A percentile compares a stretch with the other conserved stretches of the same genome.
phyloP scores from a whole-genome alignment of 1,140 invertebrate species.

The Heterodera schachtii region DNA sequence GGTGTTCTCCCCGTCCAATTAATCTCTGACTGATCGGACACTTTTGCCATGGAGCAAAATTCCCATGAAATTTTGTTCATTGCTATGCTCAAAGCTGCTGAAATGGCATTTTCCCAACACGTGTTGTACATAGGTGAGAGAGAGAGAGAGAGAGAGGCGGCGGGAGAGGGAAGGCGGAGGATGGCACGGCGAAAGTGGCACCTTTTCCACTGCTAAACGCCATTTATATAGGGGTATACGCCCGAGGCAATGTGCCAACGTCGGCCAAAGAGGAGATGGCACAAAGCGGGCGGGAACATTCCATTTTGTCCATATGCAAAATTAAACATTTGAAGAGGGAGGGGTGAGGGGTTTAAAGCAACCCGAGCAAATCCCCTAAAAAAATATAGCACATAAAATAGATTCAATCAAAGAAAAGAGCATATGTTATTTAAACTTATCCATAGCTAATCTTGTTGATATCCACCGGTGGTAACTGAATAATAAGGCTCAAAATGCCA shows the following conservation, averaged over 20 bases:
- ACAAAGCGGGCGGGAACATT: neutral
- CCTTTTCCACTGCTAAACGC: neutral
- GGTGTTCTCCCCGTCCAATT: too few relatives aligned
- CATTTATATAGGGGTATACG: neutral
- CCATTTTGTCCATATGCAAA: neutral
- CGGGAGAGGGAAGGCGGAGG: too few relatives aligned
- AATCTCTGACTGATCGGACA: neutral
- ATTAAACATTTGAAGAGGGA: conserved; percentile 4
- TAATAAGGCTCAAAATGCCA: too few relatives aligned
- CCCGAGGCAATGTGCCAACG: neutral
- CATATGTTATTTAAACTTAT: too few relatives aligned
- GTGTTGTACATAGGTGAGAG: too few relatives aligned
- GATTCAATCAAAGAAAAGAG: too few relatives aligned
- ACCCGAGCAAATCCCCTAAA: too few relatives aligned
- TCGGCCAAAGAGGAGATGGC: neutral
- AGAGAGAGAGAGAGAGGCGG: too few relatives aligned
- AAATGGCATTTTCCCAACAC: neutral
- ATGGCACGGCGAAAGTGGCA: neutral
- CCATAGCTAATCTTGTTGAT: too few relatives aligned
- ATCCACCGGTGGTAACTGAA: too few relatives aligned
- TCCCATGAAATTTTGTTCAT: neutral
- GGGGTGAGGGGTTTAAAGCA: neutral
- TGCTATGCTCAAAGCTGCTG: neutral
- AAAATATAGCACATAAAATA: too few relatives aligned
- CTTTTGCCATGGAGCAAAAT: neutral